Conservation (phyloP, 2,888 invertebrate species). For the Rhorus exstirpatorius region DNA sequence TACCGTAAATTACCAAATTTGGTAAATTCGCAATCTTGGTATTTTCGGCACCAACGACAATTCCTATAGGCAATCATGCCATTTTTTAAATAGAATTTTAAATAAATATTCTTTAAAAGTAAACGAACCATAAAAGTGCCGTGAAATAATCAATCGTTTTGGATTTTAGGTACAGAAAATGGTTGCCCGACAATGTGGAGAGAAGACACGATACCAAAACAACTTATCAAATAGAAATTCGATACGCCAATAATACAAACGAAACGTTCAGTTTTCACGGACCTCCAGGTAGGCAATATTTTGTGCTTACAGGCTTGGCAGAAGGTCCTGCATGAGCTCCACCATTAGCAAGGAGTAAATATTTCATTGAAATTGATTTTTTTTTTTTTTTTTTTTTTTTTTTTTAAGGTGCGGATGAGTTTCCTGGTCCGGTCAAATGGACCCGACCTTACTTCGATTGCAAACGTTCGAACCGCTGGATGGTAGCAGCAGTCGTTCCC, state of each 20-base stretch:
- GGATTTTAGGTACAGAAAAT: conserved; percentile 90
- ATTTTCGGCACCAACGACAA: no score
- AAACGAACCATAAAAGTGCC: background rate
- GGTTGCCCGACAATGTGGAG: conserved; percentile 95
- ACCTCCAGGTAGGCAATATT: conserved; percentile 89
- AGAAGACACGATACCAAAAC: conserved; percentile 96
- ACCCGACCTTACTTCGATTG: conserved; percentile 98
- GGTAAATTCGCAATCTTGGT: no score
- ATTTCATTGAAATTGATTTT: conserved; percentile 58
- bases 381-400: background rate
- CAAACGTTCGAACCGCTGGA: conserved; percentile 97
- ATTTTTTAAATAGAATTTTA: no score
- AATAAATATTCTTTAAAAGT: background rate
- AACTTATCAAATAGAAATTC: conserved; percentile 96
- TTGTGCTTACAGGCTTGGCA: background rate
- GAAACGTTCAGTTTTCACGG: conserved; percentile 99
- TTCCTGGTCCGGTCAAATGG: conserved; percentile 97
- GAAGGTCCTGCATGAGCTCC: no score
- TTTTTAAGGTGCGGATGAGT: conserved; percentile 92
- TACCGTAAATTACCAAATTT: no score
- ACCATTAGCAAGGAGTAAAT: no score
- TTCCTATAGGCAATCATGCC: no score
- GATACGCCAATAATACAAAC: conserved; percentile 97
- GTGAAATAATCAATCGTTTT: background rate
- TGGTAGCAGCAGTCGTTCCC: conserved; percentile 97